Base-by-base conservation (phyloP, 2,797 vertebrate species). In the Sebastes nivosus region DNA sequence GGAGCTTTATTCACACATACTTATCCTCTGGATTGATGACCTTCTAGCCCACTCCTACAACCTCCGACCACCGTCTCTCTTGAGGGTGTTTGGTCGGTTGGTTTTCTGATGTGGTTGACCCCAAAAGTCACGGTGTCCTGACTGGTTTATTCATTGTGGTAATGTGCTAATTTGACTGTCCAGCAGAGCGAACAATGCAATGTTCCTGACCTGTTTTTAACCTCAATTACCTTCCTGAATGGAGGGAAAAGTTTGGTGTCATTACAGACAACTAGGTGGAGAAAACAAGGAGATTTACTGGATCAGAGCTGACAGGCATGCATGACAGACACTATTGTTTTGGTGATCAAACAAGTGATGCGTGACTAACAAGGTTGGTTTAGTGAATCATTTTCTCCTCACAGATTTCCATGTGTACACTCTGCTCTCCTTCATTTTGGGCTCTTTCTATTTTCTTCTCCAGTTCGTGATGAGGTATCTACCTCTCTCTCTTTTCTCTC, bases 131-230 rank as follows among this genome's bases (percentile, higher is more conserved):
- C 1, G 10, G 9, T 27, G 64, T 67, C 20, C 66, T 57, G 46
- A 72, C 36, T 67, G 66, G 30, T 78, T 72, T 34, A 82, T 78
- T 80, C 54, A n/a, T 42, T 52, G 52, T 14, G 25, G 64, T 63
- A 65, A 77, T n/a, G n/a, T 29, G 24, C 46, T 65, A 55, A 84
- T 84, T 83, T 82, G 20, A 74, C 79, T 54, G 65, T 72, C 60
- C 64, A 38, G 42, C 32, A 34, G 75, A 77, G 50, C 24, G 1
- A 27, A 54, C 6, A 8, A 38, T 65, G 68, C 25, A 55, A 22
- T 67, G 63, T 61, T 46, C 65, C 63, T 81, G 81, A 79, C 67
- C 75, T 32, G 60, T 72, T 25, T 85, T 89, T 85, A 82, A 86
- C 86, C 86, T 77, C 67, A 75, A 77, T 88, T 83, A 82, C 54